Evolutionary conservation across 2,888 invertebrate genomes (phyloP), one percentile per base, ranked within the genome.

Genomic region (Operophtera brumata): DNA sequence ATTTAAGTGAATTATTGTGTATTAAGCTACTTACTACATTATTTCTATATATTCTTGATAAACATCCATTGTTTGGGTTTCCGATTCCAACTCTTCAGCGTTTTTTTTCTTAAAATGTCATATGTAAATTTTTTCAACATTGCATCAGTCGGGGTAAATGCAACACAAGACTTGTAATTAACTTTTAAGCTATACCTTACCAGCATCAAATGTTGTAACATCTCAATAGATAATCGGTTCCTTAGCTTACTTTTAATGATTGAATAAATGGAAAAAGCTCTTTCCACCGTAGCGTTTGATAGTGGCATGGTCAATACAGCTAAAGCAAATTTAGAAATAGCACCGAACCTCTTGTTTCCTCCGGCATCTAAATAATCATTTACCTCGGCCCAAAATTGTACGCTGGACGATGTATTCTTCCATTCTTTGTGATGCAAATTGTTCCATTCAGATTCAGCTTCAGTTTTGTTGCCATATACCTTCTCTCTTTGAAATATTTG

Each of bases 181-280:
- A n/a, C n/a, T n/a, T n/a, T n/a, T n/a, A n/a, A n/a, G n/a, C n/a
- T n/a, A n/a, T n/a, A 43, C 13, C 42, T 26, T 47, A 57, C 48
- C 52, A 51, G 11, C 36, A 36, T 54, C 2, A 53, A 46, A 36
- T 35, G 48, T 53, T 57, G 52, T 37, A 49, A 28, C 42, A 54
- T 58, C 42, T 57, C 39, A 54, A 54, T 14, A 13, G 57, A 59
- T 42, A 57, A 35, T 59, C 44, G 32, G 37, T 57, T 59, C 43
- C 59, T 28, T 14, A 59, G 41, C 40, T 62, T 59, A 46, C 52
- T 54, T 57, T 57, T 46, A 5, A 61, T 37, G 5, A 56, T 47
- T 36, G 48, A 44, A 44, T 59, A 59, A 8, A 47, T 14, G n/a
- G 47, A 54, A 35, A 47, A 47, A 6, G 47, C 53, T 10, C 47